Base-by-base conservation (phyloP, 2,113 vertebrate species). In the Nyctibius bracteatus region DNA sequence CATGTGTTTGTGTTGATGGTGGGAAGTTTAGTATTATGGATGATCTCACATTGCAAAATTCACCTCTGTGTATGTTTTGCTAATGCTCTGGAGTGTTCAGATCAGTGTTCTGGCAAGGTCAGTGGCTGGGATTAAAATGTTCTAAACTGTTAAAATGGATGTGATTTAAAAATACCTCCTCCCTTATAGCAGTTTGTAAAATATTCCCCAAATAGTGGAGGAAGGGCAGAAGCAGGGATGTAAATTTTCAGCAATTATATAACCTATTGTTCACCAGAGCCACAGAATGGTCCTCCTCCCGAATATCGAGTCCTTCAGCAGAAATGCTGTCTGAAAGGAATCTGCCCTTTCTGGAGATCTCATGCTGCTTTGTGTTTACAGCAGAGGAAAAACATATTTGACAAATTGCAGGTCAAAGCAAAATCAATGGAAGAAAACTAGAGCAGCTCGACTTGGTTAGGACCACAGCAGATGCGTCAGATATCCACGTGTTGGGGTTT, bases 161-260 rank as follows among this genome's bases (percentile, higher is more conserved):
- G 59, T 77, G 63, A 77, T 83, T 96, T 95, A 55, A 93, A 94
- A 94, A 93, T 77, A 78, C 49, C 65, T 96, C 71, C 85, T 87
- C 91, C 81, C 77, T 87, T 54, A 81, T 68, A 79, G 52, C 47
- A 87, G 61, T 85, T 85, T 79, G 65, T 72, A 81, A 89, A 92
- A 57, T 79, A 92, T 63, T 92, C 71, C 89, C 65, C 59, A 92
- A 93, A 67, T 41, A 39, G 51, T 90, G 51, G 59, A 66, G 72
- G 70, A 94, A 77, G 93, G 51, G 49, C 88, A 86, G 67, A 87
- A 94, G 59, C 31, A 70, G 82, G 79, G 82, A 94, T 73, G 55
- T 86, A 93, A 92, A 88, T 94, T 83, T 92, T 74, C 67, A 39
- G 37, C 11, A 30, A 65, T 73, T 90, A 41, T 86, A 88, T 83